Base-by-base conservation (phyloP, 2,113 vertebrate genomes). In the Zootoca vivipara region DNA sequence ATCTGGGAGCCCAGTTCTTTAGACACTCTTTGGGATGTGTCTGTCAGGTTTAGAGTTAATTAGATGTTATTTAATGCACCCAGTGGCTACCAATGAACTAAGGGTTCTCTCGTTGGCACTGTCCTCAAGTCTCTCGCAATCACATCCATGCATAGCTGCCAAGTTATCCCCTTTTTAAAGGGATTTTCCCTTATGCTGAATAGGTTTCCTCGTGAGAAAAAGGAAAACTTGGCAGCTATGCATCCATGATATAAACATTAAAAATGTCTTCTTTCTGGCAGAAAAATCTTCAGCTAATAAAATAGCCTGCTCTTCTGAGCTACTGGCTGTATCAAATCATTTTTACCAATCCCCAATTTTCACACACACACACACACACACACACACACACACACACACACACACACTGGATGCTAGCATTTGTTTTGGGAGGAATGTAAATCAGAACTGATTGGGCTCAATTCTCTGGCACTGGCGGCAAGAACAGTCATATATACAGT, bases 1-100 rank as follows among this genome's bases (percentile, higher is more conserved):
- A 81, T 30, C 46, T 0, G 2, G 28, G 5, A 69, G 33, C 18
- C 62, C 83, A 52, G 7, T 85, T 89, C 38, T 85, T 85, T 38
- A 67, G 16, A 30, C 33, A 67, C 40, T 75, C 7, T 77, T 40
- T 35, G 22, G 30, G 35, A 20, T 26, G 28, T 26, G 52, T 13
- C 62, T 69, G 70, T 86, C 42, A 81, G 10, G 72, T 77, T 86
- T 46, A 65, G 58, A 85, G 62, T 85, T 85, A 80, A 89, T 85
- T 77, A 78, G 62, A 70, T 82, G 73, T 82, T 70, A 78, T 70
- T 86, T 83, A 90, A 83, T 58, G 6, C 22, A 83, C 62, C 38
- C 80, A 70, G 72, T 64, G 52, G 46, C 56, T 58, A 40, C 20
- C 33, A 64, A 1, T 58, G 79, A 86, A 82, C 73, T 62, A 26